Conservation (phyloP, 1,140 invertebrate genomes). For the Apocrypta bakeri region DNA sequence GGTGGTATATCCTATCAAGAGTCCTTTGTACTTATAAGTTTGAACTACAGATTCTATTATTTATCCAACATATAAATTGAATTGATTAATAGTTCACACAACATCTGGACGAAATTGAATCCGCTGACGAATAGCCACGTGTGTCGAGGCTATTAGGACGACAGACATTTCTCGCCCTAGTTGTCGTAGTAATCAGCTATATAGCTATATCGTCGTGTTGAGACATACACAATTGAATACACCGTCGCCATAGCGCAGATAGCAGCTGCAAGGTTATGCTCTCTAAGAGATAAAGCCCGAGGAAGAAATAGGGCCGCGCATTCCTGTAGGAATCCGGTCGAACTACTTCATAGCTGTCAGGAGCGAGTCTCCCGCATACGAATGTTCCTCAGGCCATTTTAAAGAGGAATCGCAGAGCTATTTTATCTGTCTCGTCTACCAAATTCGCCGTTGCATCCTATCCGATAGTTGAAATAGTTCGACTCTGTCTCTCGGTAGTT, state of each 20-base stretch:
- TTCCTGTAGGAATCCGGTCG: background rate
- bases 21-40: too few species aligned
- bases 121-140: background rate
- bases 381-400: background rate
- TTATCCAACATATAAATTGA: too few species aligned
- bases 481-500: background rate
- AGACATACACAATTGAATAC: background rate
- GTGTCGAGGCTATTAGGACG: too few species aligned
- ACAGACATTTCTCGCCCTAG: background rate
- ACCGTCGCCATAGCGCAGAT: background rate
- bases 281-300: background rate
- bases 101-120: too few species aligned
- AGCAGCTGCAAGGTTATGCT: background rate
- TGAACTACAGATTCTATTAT: too few species aligned
- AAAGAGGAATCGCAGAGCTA: background rate
- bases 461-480: background rate
- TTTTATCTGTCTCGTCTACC: background rate
- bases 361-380: background rate
- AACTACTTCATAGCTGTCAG: slow-evolving; percentile 1
- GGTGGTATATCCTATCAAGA: too few species aligned
- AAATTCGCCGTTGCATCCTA: background rate
- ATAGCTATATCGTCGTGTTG: background rate
- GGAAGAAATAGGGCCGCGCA: background rate
- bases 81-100: too few species aligned
- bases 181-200: background rate